Evolutionary conservation across 2,888 invertebrate genomes (phyloP).

Genomic region (Gasteruption jaculator): DNA sequence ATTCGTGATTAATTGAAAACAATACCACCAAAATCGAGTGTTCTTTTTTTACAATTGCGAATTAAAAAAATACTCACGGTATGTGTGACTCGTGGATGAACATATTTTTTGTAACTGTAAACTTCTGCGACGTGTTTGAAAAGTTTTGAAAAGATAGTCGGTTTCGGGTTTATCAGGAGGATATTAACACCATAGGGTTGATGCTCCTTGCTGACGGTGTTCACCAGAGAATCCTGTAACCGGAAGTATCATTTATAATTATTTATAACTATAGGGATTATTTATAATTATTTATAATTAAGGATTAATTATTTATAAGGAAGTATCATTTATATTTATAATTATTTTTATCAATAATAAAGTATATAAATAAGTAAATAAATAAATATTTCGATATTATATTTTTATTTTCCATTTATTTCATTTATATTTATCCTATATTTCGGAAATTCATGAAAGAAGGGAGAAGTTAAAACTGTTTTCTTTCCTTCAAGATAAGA

Average conservation of each 20-base stretch:
- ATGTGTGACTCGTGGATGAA: constrained; percentile 65
- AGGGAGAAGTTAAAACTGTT: no score
- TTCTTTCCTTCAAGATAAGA: no score
- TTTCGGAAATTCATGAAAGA: no score
- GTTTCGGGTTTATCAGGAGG: constrained; percentile 56
- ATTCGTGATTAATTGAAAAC: no score
- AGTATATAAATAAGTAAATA: no score
- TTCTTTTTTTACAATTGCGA: no score
- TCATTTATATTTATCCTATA: no score
- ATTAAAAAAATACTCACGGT: constrained; percentile 52
- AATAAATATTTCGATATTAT: no score
- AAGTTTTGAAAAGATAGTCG: constrained; percentile 50
- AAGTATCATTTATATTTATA: no score
- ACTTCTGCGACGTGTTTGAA: constrained; percentile 62
- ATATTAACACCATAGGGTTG: constrained; percentile 56
- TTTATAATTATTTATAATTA: background rate
- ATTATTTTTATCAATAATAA: no score
- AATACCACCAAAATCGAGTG: no score
- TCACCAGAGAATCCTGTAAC: constrained; percentile 62
- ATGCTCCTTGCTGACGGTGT: constrained; percentile 48
- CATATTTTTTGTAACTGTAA: constrained; percentile 61
- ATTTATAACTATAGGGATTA: background rate
- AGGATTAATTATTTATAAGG: background rate
- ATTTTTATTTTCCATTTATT: no score
- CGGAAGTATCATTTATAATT: constrained; percentile 10